Evolutionary conservation across 2,113 vertebrate genomes (phyloP), one percentile per base, ranked within the genome.

Genomic region (Oriolus oriolus): DNA sequence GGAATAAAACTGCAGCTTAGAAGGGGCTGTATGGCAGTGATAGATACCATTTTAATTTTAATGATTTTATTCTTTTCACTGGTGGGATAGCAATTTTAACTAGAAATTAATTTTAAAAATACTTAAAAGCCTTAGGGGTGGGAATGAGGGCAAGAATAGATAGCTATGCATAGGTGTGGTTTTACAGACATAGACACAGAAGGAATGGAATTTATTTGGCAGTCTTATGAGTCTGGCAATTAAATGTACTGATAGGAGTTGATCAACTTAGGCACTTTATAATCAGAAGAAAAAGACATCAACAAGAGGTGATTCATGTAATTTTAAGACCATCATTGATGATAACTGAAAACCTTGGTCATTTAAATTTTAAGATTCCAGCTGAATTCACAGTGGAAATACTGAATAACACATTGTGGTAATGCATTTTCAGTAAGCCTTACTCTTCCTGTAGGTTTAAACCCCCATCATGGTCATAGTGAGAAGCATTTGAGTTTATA

Each of bases 51-150:
- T 94, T 78, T 85, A 89, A 70, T 89, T 56, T 86, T 86, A 89
- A 80, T 65, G n/a, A 47, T 96, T 94, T 84, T 91, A 71, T 65
- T 68, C 84, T 95, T 76, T 83, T n/a, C 52, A 49, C 50, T 80
- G 41, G 23, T 86, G 13, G 20, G 16, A 47, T 84, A 93, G 60
- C 52, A 92, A 65, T 54, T 69, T 95, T 89, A 91, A 47, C 18
- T 52, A 73, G 63, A 87, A 96, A 82, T 87, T 87, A 70, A 61
- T 94, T 89, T 89, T 7, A 44, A 82, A 91, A 71, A 69, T 84
- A 81, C 41, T 76, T 79, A 31, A 87, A 82, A 89, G 27, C 63
- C 50, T 83, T 74, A 64, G 13, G 49, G 31, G 26, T 90, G 23
- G 26, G 33, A 95, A 80, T 93, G 50, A 65, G 42, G 71, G n/a